Conservation (phyloP, 2,888 invertebrate genomes). For the Mythimna vitellina region DNA sequence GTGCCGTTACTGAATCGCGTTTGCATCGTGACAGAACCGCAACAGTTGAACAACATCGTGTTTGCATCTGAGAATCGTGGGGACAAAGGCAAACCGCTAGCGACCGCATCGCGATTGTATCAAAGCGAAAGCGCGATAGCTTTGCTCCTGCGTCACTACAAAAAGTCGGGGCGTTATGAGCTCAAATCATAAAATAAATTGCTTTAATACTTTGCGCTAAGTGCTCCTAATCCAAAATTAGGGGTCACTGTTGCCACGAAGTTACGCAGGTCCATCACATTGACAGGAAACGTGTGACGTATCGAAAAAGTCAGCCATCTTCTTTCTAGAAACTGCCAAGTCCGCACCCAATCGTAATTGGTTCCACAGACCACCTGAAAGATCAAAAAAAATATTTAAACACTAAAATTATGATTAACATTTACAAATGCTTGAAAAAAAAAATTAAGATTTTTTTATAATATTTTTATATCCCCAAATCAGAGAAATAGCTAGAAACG, state of each 20-base stretch:
- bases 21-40: too few relatives aligned
- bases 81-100: too few relatives aligned
- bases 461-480: too few relatives aligned
- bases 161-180: too few relatives aligned
- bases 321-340: constrained; percentile 82
- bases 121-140: too few relatives aligned
- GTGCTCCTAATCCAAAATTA: constrained; percentile 67
- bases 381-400: constrained; percentile 1
- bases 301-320: constrained; percentile 84
- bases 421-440: background rate
- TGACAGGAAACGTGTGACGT: constrained; percentile 79
- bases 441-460: too few relatives aligned
- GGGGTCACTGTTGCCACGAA: constrained; percentile 72
- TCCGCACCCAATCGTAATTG: constrained; percentile 81
- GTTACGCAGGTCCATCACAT: constrained; percentile 73
- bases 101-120: too few relatives aligned
- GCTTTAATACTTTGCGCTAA: constrained; percentile 69
- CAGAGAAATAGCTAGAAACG: too few relatives aligned
- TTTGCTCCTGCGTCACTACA: too few relatives aligned
- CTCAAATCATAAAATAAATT: background rate
- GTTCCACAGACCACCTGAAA: constrained; percentile 77
- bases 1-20: too few relatives aligned
- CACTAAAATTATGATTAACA: background rate
- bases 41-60: too few relatives aligned
- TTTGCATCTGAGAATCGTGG: too few relatives aligned